These are phyloP conservation scores for Amblyopsis hoosieri DNA, from an alignment of 2,797 vertebrate genomes.

Conservation along the genomic window DNA sequence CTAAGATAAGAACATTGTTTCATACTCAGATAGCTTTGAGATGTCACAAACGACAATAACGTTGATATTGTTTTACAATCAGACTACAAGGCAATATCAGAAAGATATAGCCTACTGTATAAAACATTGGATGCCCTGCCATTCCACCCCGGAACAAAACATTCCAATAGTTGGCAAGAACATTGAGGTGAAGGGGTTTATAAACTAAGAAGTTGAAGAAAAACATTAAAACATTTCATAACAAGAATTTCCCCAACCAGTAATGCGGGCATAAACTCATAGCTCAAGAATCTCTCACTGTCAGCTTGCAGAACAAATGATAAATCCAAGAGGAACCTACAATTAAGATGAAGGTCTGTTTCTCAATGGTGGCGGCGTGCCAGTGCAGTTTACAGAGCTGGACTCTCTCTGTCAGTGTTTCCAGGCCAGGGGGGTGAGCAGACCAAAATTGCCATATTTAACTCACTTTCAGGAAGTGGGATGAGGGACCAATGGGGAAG, in stretches of 20 bases:
- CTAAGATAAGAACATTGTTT: neutral
- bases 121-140: conserved; percentile 34
- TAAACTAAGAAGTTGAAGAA: conserved; percentile 40
- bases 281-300: conserved; percentile 61
- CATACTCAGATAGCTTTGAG: neutral
- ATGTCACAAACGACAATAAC: too few species aligned
- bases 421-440: conserved; percentile 40
- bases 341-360: conserved; percentile 66
- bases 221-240: conserved; percentile 51
- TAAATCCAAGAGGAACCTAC: conserved; percentile 64
- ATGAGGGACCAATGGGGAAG: conserved; percentile 1
- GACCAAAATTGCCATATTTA: conserved; percentile 64
- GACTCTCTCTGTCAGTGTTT: conserved; percentile 64
- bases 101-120: conserved; percentile 7
- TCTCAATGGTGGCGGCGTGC: conserved; percentile 57
- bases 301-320: conserved; percentile 66
- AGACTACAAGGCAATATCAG: conserved; percentile 30
- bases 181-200: conserved; percentile 30
- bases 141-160: conserved; percentile 35
- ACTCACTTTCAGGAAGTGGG: conserved; percentile 34
- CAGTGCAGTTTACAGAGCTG: conserved; percentile 49
- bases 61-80: neutral
- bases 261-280: conserved; percentile 61
- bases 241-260: conserved; percentile 52
- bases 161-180: conserved; percentile 36